Evolutionary conservation across 2,113 vertebrate genomes (phyloP).

Genomic region (Cacatua alba): DNA sequence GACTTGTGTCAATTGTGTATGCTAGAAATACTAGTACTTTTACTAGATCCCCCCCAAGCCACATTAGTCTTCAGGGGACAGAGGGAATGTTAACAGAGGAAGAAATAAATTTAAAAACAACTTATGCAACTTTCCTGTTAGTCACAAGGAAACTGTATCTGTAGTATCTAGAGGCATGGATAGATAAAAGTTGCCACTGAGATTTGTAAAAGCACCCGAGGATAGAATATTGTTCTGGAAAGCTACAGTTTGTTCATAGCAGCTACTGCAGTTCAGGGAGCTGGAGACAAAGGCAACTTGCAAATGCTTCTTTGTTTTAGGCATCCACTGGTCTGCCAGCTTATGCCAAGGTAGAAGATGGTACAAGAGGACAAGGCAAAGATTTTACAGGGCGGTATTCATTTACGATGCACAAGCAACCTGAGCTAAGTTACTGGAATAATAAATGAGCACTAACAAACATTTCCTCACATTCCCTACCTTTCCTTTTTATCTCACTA

Average conservation of each 20-base stretch:
- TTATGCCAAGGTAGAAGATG: background rate
- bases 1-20: background rate
- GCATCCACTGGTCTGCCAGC: background rate
- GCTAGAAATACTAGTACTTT: background rate
- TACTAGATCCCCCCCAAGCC: background rate
- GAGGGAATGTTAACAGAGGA: background rate
- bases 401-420: background rate
- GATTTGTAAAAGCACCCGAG: background rate
- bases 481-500: background rate
- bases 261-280: background rate
- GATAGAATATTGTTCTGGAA: background rate
- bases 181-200: background rate
- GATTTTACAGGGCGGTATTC: background rate
- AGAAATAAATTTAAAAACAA: slow-evolving; percentile 2
- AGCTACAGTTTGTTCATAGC: background rate
- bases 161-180: background rate
- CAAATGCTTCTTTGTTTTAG: background rate
- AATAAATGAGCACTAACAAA: background rate
- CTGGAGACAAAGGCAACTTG: background rate
- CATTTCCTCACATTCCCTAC: background rate
- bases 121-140: background rate
- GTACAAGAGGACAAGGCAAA: background rate
- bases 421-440: background rate
- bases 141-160: background rate
- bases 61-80: background rate